phyloP scores from a whole-genome alignment of 2,888 invertebrate genomes.

The Dasysyrphus tricinctus region DNA sequence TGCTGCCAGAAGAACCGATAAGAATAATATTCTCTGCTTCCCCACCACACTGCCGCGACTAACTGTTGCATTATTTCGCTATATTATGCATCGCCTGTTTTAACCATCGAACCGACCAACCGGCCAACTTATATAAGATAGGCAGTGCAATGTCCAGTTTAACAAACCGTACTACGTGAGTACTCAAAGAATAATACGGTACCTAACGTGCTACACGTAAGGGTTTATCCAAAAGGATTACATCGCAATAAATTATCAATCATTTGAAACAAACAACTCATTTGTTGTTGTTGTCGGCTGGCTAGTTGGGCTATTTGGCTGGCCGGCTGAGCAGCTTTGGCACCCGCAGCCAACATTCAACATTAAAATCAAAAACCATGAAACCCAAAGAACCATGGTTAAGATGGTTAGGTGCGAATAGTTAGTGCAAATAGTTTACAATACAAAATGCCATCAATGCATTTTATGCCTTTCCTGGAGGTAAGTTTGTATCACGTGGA shows the following conservation, averaged over 20 bases:
- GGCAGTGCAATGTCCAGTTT: conserved; percentile 68
- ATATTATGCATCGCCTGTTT: conserved; percentile 60
- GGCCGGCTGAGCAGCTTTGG: not conserved
- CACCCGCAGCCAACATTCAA: conserved; percentile 30
- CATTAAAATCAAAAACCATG: conserved; percentile 65
- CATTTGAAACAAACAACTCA: conserved; percentile 70
- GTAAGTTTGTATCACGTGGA: not conserved
- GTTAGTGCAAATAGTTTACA: conserved; percentile 38
- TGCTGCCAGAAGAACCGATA: conserved; percentile 13
- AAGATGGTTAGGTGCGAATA: conserved; percentile 53
- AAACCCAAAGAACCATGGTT: conserved; percentile 51
- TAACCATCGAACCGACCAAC: conserved; percentile 28
- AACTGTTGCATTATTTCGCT: conserved; percentile 34
- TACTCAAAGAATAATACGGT: conserved; percentile 64
- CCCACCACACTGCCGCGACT: not conserved
- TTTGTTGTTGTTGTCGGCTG: conserved; percentile 54
- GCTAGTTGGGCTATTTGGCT: conserved; percentile 5
- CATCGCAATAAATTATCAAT: conserved; percentile 72
- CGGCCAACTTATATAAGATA: conserved; percentile 21
- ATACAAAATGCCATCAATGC: conserved; percentile 2
- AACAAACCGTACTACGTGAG: conserved; percentile 70
- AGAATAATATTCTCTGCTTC: conserved; percentile 19
- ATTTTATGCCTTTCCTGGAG: not conserved
- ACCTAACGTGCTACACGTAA: conserved; percentile 72
- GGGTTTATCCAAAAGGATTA: conserved; percentile 68